phyloP scores from a whole-genome alignment of 2,797 vertebrate species.

The Liasis olivaceus region DNA sequence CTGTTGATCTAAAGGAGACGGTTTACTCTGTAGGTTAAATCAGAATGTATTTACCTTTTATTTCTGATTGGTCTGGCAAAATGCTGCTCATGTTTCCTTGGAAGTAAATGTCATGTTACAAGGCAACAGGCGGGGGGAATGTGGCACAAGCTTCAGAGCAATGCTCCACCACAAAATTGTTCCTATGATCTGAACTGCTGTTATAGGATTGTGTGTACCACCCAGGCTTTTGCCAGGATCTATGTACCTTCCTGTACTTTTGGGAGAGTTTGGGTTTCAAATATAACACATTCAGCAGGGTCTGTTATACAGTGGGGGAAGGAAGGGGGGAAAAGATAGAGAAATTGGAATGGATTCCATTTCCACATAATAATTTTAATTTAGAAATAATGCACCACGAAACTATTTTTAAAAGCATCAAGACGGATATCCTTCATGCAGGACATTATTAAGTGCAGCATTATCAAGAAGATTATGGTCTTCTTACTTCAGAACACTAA shows the following conservation, averaged over 20 bases:
- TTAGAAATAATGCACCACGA: background rate
- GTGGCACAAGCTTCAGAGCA: background rate
- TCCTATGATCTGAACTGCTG: background rate
- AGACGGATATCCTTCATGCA: conserved; percentile 46
- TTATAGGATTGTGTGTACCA: background rate
- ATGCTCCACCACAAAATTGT: background rate
- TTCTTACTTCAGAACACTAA: conserved; percentile 60
- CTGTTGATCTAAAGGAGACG: no score
- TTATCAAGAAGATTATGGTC: conserved; percentile 61
- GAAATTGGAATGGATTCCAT: background rate
- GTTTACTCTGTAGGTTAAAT: no score
- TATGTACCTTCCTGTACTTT: background rate
- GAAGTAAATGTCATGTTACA: background rate
- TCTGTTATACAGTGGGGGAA: background rate
- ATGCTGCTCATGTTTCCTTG: background rate
- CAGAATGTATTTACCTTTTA: background rate
- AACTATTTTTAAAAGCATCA: background rate
- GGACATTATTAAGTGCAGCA: conserved; percentile 53
- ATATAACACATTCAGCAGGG: background rate
- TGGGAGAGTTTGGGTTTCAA: background rate
- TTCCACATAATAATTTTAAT: background rate
- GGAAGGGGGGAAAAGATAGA: background rate
- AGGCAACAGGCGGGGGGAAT: background rate
- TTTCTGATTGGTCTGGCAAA: background rate
- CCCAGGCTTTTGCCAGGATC: background rate